Base-by-base conservation (phyloP, 2,888 invertebrate genomes). In the Stegophylla sp. region DNA sequence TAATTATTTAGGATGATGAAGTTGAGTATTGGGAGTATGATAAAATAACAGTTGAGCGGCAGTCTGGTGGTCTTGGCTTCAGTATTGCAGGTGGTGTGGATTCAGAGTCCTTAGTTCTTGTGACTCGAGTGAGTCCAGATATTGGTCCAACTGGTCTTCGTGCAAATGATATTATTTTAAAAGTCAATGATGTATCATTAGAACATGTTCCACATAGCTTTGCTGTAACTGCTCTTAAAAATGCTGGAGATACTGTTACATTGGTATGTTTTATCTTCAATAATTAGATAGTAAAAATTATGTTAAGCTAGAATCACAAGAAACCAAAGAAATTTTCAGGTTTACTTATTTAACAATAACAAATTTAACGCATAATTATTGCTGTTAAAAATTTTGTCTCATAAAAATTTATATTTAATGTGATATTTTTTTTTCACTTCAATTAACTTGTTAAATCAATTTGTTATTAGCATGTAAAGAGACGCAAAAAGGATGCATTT, bases 81-180 rank as follows among this genome's bases (percentile, higher is more conserved):
- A 97, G 97, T 87, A 99, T 99, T 88, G 98, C 98, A 82, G 99
- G 98, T 74, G 98, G 98, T 84, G 94, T 93, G 28, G 98, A 98
- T 89, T 98, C 97, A 89, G 98, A 98, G 87, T 92, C 96, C 82
- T 93, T 95, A 86, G 97, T 99, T 88, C 98, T 96, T 88, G 97
- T 99, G 88, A 98, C 98, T 83, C 98, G 98, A 89, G 91, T 98
- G 85, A 97, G 98, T 88, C 92, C 95, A 3, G 94, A 97, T 59
- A 98, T 98, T 56, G 97, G 97, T 45, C 98, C 98, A 59, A 94
- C 96, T 74, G 92, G 92, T 83, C 90, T 98, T 85, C 91, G 92
- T 86, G 94, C 97, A 85, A 96, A 97, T 88, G 99, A 99, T 88
- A 94, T 96, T 86, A 98, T 99, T 87, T 91, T 97, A 84, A 91